Percentiles rank a stretch among this genome's conserved stretches.
These are phyloP conservation scores for Acanthis flammea DNA, from an alignment of 2,797 vertebrate genomes.

Conservation along the genomic window DNA sequence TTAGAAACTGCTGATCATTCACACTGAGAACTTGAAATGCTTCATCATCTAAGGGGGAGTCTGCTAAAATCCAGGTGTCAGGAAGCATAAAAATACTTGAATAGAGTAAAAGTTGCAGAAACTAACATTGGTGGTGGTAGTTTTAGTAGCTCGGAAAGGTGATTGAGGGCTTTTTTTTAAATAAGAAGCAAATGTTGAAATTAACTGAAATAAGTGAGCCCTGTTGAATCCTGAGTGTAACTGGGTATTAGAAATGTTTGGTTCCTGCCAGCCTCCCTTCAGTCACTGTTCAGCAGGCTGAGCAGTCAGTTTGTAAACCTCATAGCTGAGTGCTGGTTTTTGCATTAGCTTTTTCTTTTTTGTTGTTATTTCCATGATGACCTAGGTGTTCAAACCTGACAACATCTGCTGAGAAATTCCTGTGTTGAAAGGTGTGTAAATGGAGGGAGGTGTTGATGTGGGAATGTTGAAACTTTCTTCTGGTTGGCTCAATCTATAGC, in stretches of 20 bases:
- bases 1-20: background rate
- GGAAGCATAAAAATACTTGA: background rate
- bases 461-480: background rate
- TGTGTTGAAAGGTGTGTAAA: background rate
- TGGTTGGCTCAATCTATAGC: background rate
- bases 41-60: background rate
- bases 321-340: rapidly evolving
- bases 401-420: background rate
- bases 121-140: background rate
- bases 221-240: background rate
- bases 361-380: background rate
- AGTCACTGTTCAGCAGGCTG: background rate
- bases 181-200: background rate
- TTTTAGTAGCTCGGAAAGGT: background rate
- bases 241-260: background rate
- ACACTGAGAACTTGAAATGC: background rate
- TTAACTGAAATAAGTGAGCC: background rate
- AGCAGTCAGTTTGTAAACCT: background rate
- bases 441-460: rapidly evolving
- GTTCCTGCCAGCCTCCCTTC: background rate
- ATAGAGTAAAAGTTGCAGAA: background rate
- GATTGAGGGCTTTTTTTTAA: background rate
- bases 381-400: background rate
- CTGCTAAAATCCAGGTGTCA: background rate
- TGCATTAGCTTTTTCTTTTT: background rate